These are phyloP conservation scores for Pitangus sulphuratus DNA, from an alignment of 2,797 vertebrate species.

Conservation along the genomic window DNA sequence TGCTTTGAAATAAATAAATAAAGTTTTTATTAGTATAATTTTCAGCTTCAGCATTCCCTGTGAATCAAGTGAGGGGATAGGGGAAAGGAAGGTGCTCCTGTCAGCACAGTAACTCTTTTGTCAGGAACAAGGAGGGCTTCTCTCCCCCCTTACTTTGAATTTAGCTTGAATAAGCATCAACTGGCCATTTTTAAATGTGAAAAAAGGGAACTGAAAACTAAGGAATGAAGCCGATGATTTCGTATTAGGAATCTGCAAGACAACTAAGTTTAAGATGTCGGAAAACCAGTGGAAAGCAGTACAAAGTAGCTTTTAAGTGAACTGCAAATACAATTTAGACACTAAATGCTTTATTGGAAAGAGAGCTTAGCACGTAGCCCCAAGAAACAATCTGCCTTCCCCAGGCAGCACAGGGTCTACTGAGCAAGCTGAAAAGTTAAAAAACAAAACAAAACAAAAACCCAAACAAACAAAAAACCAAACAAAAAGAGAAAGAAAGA, in stretches of 20 bases:
- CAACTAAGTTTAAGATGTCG: not conserved
- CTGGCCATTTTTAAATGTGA: not conserved
- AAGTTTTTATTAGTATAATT: not conserved
- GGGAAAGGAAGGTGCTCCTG: not conserved
- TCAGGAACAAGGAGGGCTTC: not conserved
- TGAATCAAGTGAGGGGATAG: not conserved
- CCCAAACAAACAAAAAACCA: too few species aligned
- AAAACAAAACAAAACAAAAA: too few species aligned
- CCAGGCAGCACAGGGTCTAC: not conserved
- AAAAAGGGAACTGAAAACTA: conserved; percentile 29
- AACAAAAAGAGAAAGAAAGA: too few species aligned
- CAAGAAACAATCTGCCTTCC: not conserved
- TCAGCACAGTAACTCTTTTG: not conserved
- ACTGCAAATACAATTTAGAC: not conserved
- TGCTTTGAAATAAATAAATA: not conserved
- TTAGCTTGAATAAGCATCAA: not conserved
- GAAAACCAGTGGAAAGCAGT: not conserved
- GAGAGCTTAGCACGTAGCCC: not conserved
- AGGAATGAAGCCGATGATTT: not conserved
- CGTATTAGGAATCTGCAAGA: not conserved
- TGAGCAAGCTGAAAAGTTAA: not conserved
- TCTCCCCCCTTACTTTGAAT: not conserved
- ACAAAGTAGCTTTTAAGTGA: not conserved
- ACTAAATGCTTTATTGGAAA: not conserved
- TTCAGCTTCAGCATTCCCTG: not conserved